Conservation (phyloP, 2,113 vertebrate genomes). For the Alligator mississippiensis region DNA sequence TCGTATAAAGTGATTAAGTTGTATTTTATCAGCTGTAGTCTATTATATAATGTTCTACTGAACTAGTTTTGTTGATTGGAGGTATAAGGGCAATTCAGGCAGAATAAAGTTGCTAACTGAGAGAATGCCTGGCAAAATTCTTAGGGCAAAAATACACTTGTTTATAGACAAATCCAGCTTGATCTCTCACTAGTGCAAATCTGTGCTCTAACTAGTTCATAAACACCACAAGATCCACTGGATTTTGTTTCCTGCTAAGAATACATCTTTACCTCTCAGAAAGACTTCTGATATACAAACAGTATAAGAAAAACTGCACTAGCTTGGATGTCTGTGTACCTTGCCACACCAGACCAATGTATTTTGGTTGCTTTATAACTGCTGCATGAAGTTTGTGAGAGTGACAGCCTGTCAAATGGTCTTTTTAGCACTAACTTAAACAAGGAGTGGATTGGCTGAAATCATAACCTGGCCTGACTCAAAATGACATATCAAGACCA, state of each 20-base stretch:
- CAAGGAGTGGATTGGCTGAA: conserved; percentile 64
- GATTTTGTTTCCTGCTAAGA: conserved; percentile 65
- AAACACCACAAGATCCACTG: conserved; percentile 51
- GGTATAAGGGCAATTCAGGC: neutral
- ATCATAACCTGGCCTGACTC: conserved; percentile 62
- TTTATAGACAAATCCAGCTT: conserved; percentile 39
- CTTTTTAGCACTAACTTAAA: conserved; percentile 68
- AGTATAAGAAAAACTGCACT: conserved; percentile 53
- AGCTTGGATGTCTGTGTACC: conserved; percentile 33
- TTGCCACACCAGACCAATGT: neutral
- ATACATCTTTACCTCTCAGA: conserved; percentile 63
- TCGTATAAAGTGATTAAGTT: neutral
- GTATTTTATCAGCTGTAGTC: neutral
- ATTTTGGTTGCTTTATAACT: conserved; percentile 54
- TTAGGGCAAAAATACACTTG: conserved; percentile 50
- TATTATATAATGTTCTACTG: neutral
- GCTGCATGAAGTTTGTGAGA: conserved; percentile 46
- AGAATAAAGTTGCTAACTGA: neutral
- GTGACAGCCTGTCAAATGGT: conserved; percentile 66
- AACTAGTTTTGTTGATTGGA: neutral
- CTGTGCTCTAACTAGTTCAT: conserved; percentile 55
- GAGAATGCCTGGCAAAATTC: conserved; percentile 41
- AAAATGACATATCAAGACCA: conserved; percentile 67
- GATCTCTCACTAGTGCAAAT: conserved; percentile 39
- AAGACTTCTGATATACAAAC: conserved; percentile 71